Conservation (phyloP, 2,113 vertebrate species). For the Capreolus pygargus region DNA sequence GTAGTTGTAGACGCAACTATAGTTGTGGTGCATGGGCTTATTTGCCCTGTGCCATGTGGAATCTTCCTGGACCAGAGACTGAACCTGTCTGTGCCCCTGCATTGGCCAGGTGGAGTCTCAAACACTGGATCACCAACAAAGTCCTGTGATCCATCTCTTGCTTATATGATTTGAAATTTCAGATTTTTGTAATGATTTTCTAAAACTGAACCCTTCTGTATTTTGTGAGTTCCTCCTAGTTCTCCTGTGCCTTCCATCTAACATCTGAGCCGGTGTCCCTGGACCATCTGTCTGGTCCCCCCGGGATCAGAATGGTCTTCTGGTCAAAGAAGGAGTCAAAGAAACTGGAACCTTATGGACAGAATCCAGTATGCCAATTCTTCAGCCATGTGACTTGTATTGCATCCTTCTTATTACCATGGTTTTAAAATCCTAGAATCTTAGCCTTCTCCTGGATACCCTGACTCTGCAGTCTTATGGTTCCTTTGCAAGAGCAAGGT, state of each 20-base stretch:
- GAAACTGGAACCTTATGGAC: background rate
- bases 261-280: background rate
- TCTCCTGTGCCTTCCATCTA: background rate
- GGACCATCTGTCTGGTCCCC: background rate
- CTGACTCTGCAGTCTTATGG: background rate
- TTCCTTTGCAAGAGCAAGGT: background rate
- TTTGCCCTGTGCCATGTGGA: background rate
- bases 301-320: background rate
- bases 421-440: background rate
- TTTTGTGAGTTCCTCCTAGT: background rate
- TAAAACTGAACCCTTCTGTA: background rate
- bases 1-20: background rate
- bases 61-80: background rate
- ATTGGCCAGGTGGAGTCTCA: background rate
- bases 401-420: background rate
- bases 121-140: background rate
- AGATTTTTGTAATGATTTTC: background rate
- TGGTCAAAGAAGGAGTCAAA: background rate
- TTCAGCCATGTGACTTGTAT: background rate
- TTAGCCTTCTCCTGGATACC: background rate
- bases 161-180: background rate
- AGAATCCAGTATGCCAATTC: background rate
- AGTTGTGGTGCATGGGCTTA: background rate
- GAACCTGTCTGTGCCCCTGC: background rate
- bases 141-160: background rate